Conservation (phyloP, 2,113 vertebrate species). For the Harpagus bidentatus region DNA sequence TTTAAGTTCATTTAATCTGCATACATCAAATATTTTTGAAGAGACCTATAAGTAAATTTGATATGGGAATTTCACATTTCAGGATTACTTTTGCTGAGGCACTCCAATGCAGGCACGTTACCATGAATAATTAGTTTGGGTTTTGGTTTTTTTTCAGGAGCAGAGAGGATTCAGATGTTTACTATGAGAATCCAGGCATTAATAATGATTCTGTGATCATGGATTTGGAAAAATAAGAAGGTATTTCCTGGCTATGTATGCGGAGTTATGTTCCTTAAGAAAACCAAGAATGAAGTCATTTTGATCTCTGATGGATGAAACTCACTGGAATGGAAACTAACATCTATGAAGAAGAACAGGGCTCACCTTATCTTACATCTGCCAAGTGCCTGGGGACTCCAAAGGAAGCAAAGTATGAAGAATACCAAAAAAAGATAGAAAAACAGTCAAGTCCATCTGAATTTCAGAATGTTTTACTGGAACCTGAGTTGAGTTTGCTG, state of each 20-base stretch:
- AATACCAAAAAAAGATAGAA: background rate
- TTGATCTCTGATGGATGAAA: conserved; percentile 36
- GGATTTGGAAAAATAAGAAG: background rate
- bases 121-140: background rate
- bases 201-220: background rate
- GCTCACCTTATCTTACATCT: background rate
- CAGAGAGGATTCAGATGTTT: background rate
- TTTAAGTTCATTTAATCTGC: background rate
- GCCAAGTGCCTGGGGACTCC: background rate
- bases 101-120: background rate
- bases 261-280: background rate
- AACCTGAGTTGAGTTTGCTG: background rate
- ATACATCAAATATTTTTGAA: background rate
- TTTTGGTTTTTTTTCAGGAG: background rate
- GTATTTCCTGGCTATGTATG: background rate
- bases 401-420: background rate
- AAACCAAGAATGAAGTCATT: conserved; percentile 18
- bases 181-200: background rate
- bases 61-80: background rate
- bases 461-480: background rate
- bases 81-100: background rate
- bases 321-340: conserved; percentile 74
- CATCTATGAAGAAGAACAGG: conserved; percentile 43
- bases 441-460: background rate
- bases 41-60: background rate